Percentiles rank a stretch among this genome's conserved stretches.
phyloP scores from a whole-genome alignment of 2,113 vertebrate species.

The Dicaeum eximium region DNA sequence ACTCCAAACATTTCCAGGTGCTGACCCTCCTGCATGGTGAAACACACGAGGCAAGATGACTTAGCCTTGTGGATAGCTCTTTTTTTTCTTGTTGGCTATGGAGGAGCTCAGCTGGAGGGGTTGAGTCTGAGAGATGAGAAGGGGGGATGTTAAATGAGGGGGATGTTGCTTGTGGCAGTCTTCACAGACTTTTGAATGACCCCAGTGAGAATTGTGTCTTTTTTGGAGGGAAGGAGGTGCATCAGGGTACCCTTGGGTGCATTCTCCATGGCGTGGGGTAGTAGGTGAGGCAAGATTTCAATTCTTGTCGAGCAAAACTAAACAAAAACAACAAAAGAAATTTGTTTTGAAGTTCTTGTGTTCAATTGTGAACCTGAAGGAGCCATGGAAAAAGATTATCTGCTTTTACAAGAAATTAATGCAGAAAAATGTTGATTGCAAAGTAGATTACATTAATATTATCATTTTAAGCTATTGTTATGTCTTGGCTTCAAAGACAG shows the following conservation, averaged over 20 bases:
- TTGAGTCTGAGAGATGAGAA: neutral
- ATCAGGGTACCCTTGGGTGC: neutral
- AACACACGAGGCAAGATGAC: neutral
- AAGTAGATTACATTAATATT: neutral
- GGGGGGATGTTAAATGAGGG: neutral
- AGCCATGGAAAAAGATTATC: neutral
- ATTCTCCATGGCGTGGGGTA: rapidly evolving
- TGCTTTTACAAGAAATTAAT: neutral
- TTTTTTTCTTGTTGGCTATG: neutral
- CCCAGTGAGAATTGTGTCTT: rapidly evolving
- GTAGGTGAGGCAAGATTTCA: neutral
- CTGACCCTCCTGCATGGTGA: neutral
- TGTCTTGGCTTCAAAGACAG: neutral
- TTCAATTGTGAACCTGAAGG: neutral
- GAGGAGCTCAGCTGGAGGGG: neutral
- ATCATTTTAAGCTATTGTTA: neutral
- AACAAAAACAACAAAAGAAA: neutral
- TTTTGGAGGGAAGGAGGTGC: neutral
- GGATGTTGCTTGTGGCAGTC: neutral
- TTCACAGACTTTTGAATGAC: neutral
- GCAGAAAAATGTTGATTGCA: neutral
- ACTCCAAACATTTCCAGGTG: neutral
- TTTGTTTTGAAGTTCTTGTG: neutral
- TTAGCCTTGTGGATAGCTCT: neutral
- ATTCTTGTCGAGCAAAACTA: neutral